These are phyloP conservation scores for Amblyteles armatorius DNA, from an alignment of 2,888 invertebrate species.

Conservation along the genomic window DNA sequence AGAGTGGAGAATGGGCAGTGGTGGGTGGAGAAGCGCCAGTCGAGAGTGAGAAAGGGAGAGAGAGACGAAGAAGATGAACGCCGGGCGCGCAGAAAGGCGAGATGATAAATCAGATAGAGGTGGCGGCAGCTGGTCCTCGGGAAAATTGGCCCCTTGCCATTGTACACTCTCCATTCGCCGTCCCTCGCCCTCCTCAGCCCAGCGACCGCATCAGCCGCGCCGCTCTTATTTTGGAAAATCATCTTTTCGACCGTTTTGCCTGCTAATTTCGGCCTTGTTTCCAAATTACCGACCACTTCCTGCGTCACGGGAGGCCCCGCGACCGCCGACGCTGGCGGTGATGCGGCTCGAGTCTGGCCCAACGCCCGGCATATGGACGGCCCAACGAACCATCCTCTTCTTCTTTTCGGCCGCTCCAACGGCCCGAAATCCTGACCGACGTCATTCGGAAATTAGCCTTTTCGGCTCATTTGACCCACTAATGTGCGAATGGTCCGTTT, in stretches of 20 bases:
- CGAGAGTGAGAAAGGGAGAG: slow-evolving; percentile 53
- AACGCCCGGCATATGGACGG: slow-evolving; percentile 74
- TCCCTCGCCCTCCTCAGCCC: slow-evolving; percentile 66
- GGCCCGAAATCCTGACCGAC: slow-evolving; percentile 17
- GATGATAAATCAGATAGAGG: slow-evolving; percentile 82
- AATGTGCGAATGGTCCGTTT: neutral
- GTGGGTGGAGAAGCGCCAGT: slow-evolving; percentile 52
- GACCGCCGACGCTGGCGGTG: slow-evolving; percentile 14
- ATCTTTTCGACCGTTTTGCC: slow-evolving; percentile 80
- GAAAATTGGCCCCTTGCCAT: slow-evolving; percentile 77
- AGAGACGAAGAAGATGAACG: slow-evolving; percentile 49
- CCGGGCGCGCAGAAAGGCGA: slow-evolving; percentile 68
- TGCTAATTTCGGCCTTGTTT: slow-evolving; percentile 80
- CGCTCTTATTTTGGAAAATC: slow-evolving; percentile 83
- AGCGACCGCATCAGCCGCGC: slow-evolving; percentile 52
- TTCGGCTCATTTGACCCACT: slow-evolving; percentile 23
- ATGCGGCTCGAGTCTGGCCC: slow-evolving; percentile 49
- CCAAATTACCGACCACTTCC: slow-evolving; percentile 82
- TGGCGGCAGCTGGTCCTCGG: slow-evolving; percentile 82
- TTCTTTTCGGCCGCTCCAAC: slow-evolving; percentile 15
- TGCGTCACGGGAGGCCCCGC: slow-evolving; percentile 67
- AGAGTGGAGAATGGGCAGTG: slow-evolving; percentile 39
- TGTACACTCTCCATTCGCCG: slow-evolving; percentile 8
- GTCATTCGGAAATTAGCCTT: slow-evolving; percentile 43
- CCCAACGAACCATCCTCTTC: slow-evolving; percentile 39